These are phyloP conservation scores for Mylabris sibirica DNA, from an alignment of 2,888 invertebrate genomes.

Conservation along the genomic window DNA sequence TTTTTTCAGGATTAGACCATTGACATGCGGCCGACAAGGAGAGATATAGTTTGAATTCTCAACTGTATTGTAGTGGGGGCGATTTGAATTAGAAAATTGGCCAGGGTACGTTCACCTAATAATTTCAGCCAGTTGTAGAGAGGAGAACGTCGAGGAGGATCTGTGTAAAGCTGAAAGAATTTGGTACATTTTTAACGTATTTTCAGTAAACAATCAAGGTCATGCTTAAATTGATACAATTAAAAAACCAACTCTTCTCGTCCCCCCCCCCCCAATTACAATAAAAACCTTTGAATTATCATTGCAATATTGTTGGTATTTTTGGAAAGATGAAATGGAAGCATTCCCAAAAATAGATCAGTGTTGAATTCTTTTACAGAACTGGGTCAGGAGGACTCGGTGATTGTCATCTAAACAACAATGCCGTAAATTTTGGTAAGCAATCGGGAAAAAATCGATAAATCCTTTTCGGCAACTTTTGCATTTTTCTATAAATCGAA, in stretches of 20 bases:
- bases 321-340: not conserved
- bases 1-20: not conserved
- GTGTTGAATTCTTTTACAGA: not conserved
- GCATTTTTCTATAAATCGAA: too few species aligned
- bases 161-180: not conserved
- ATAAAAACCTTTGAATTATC: not conserved
- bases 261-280: not conserved
- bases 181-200: not conserved
- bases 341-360: not conserved
- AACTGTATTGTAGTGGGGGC: slow-evolving; percentile 32
- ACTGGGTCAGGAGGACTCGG: not conserved
- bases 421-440: not conserved
- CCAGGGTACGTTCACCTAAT: slow-evolving; percentile 53
- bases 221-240: not conserved
- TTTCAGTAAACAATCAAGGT: not conserved
- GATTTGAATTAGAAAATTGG: slow-evolving; percentile 20
- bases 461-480: too few species aligned
- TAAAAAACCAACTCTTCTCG: not conserved
- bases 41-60: slow-evolving; percentile 13
- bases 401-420: not conserved
- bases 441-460: too few species aligned
- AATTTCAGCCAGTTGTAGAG: slow-evolving; percentile 29
- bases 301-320: not conserved
- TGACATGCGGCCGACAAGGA: not conserved
- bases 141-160: not conserved